Conservation (phyloP, 2,888 invertebrate species). For the Maniola hyperantus region DNA sequence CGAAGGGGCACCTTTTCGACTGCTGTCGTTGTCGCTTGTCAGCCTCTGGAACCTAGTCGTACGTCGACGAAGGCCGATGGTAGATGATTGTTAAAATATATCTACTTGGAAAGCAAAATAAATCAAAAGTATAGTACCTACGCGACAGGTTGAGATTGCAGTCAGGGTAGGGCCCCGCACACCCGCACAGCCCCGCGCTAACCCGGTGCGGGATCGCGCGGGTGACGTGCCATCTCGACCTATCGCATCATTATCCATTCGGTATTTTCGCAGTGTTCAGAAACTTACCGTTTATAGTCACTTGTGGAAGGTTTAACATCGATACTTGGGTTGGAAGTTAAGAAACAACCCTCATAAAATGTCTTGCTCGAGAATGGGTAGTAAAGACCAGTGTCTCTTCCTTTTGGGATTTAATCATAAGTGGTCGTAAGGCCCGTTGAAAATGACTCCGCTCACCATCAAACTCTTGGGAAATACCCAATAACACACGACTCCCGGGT, state of each 20-base stretch:
- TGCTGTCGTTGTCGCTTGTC: no score
- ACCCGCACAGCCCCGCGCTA: no score
- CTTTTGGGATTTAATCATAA: slow-evolving; percentile 36
- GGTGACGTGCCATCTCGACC: no score
- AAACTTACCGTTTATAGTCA: neutral
- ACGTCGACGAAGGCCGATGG: no score
- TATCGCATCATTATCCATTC: neutral
- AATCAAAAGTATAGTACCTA: neutral
- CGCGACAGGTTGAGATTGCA: no score
- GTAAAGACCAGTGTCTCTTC: slow-evolving; percentile 14
- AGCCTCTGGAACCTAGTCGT: no score
- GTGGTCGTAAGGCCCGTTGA: slow-evolving; percentile 47
- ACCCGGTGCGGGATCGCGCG: no score
- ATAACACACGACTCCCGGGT: slow-evolving; percentile 43
- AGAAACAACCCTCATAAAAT: slow-evolving; percentile 13
- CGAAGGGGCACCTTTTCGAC: no score
- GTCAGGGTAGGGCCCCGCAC: no score
- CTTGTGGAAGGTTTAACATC: neutral
- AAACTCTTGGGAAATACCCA: slow-evolving; percentile 58
- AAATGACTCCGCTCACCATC: slow-evolving; percentile 59
- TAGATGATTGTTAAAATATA: no score
- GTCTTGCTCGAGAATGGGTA: slow-evolving; percentile 2
- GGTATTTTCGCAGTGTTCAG: neutral
- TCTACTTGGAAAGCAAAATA: no score
- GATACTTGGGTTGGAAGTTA: slow-evolving; percentile 1